These are phyloP conservation scores for Stenchaetothrips biformis DNA, from an alignment of 2,888 invertebrate genomes.

Conservation along the genomic window DNA sequence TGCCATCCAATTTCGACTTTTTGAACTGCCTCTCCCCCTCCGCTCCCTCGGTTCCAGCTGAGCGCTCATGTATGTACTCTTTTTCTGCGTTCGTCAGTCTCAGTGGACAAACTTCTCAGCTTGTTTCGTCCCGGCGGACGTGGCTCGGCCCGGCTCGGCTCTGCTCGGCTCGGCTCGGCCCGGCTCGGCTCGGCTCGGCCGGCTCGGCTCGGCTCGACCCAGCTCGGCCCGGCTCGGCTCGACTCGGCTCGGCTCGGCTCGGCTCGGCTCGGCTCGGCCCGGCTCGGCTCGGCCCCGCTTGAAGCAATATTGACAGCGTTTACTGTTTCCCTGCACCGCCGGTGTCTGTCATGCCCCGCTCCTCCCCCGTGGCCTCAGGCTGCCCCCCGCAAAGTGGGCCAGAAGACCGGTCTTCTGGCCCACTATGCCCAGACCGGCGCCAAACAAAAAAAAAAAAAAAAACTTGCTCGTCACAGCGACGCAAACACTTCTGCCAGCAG, in stretches of 20 bases:
- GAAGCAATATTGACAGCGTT: conserved; percentile 20
- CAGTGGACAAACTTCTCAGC: neutral
- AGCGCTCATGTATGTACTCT: too few relatives aligned
- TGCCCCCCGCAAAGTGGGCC: too few relatives aligned
- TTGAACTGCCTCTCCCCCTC: neutral
- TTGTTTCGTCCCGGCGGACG: neutral
- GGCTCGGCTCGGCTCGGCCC: neutral
- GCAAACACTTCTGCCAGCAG: too few relatives aligned
- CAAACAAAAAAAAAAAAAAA: too few relatives aligned
- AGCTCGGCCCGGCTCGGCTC: neutral
- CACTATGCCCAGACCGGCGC: neutral
- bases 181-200: neutral
- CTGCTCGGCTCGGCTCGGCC: neutral
- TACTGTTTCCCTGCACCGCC: conserved; percentile 13
- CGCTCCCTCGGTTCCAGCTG: too few relatives aligned
- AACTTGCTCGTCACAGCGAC: conserved; percentile 15
- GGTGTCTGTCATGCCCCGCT: neutral
- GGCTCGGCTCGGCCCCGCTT: neutral
- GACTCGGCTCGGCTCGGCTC: neutral
- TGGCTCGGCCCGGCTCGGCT: neutral
- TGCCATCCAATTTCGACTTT: too few relatives aligned
- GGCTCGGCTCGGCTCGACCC: neutral
- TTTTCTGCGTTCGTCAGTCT: too few relatives aligned
- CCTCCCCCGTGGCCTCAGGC: too few relatives aligned
- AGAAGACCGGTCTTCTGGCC: neutral